phyloP scores from a whole-genome alignment of 2,888 invertebrate species.

The Stegana nigrithorax region DNA sequence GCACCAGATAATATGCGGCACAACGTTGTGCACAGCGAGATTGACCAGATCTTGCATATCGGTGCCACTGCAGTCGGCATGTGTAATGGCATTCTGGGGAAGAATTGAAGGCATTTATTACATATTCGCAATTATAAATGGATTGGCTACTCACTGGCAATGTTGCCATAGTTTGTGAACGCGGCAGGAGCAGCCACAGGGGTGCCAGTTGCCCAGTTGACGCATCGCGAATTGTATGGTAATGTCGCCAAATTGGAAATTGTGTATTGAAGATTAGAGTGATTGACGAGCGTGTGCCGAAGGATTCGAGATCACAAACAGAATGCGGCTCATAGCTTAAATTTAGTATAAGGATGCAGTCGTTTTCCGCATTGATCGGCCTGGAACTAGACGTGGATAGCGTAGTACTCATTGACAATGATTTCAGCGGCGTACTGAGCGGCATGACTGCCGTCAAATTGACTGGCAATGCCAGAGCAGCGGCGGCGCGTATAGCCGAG shows the following conservation, averaged over 20 bases:
- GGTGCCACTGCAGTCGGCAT: neutral
- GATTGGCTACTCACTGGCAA: neutral
- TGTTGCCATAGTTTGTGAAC: neutral
- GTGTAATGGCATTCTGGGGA: neutral
- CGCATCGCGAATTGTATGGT: neutral
- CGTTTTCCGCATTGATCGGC: neutral
- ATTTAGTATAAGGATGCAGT: neutral
- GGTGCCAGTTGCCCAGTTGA: neutral
- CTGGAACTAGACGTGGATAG: too few relatives aligned
- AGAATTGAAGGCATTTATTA: neutral
- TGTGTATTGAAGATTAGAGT: conserved; percentile 1
- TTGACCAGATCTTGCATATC: neutral
- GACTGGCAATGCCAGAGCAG: neutral
- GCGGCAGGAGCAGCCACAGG: neutral
- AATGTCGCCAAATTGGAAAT: conserved; percentile 9
- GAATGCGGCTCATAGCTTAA: neutral
- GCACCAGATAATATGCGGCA: conserved; percentile 1
- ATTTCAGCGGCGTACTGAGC: neutral
- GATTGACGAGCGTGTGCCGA: neutral
- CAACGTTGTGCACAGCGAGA: neutral
- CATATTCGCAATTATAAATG: too few relatives aligned
- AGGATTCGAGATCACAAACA: neutral
- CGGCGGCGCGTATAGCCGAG: conserved; percentile 1
- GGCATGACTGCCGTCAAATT: neutral
- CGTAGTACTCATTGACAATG: neutral